Evolutionary conservation across 2,888 invertebrate species (phyloP).

Genomic region (Lissocephala sabroskyi): DNA sequence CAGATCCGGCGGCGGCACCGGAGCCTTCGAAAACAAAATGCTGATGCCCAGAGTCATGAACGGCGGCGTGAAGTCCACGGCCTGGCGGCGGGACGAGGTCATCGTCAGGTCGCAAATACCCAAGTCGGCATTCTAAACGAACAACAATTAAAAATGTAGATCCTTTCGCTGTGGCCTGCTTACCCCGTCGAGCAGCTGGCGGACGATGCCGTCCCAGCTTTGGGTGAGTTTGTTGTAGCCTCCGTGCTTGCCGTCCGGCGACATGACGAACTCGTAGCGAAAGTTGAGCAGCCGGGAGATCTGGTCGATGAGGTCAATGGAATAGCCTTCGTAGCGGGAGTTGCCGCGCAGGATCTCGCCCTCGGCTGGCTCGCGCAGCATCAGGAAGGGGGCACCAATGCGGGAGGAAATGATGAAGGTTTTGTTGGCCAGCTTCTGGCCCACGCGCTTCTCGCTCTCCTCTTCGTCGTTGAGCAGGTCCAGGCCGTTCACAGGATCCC

Average conservation of each 20-base stretch:
- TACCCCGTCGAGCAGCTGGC: slow-evolving; percentile 83
- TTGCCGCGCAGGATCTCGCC: slow-evolving; percentile 80
- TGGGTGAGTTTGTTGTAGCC: slow-evolving; percentile 79
- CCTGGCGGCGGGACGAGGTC: slow-evolving; percentile 89
- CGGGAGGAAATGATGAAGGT: slow-evolving; percentile 81
- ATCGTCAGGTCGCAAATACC: slow-evolving; percentile 98
- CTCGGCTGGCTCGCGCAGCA: slow-evolving; percentile 74
- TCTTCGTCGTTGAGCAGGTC: slow-evolving; percentile 75
- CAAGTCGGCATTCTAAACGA: slow-evolving; percentile 89
- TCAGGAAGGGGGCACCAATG: slow-evolving; percentile 82
- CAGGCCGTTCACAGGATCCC: slow-evolving; percentile 70
- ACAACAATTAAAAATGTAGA: background rate
- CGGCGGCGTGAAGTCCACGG: slow-evolving; percentile 95
- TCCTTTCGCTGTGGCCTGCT: slow-evolving; percentile 39
- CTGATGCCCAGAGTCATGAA: slow-evolving; percentile 98
- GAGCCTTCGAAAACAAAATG: slow-evolving; percentile 88
- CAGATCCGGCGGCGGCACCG: slow-evolving; percentile 82
- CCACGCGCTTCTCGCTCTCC: slow-evolving; percentile 75
- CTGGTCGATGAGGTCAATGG: slow-evolving; percentile 89
- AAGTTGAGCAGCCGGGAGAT: slow-evolving; percentile 82
- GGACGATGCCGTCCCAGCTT: slow-evolving; percentile 86
- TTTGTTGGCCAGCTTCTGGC: slow-evolving; percentile 76
- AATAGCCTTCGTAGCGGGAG: slow-evolving; percentile 89
- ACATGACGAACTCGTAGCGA: slow-evolving; percentile 81
- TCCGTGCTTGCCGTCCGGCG: slow-evolving; percentile 82